These are phyloP conservation scores for Argya squamiceps DNA, from an alignment of 2,797 vertebrate species.

Conservation along the genomic window DNA sequence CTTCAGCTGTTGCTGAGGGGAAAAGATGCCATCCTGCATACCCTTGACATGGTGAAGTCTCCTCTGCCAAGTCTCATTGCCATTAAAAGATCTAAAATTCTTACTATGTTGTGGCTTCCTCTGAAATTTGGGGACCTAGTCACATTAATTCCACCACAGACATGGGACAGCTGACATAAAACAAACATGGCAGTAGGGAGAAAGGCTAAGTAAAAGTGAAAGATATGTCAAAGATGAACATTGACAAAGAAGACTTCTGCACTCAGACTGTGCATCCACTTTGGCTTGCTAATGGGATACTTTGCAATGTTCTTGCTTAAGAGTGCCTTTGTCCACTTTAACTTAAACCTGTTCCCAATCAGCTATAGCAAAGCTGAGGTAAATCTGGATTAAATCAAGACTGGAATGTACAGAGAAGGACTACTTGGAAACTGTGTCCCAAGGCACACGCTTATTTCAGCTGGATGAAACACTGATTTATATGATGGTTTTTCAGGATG, in stretches of 20 bases:
- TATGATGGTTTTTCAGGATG: neutral
- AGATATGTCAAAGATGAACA: neutral
- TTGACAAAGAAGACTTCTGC: neutral
- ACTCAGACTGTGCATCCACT: neutral
- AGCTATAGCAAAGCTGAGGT: neutral
- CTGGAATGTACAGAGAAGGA: neutral
- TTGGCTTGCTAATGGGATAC: neutral
- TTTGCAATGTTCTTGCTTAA: neutral
- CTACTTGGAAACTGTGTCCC: neutral
- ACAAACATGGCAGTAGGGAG: neutral
- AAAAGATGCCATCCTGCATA: neutral
- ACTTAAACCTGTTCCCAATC: neutral
- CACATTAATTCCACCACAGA: neutral
- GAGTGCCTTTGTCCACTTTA: neutral
- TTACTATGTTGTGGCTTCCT: neutral
- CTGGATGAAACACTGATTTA: conserved; percentile 5
- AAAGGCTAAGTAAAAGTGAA: neutral
- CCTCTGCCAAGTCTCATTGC: neutral
- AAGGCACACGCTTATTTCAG: neutral
- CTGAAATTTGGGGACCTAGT: neutral
- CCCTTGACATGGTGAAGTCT: neutral
- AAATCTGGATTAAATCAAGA: conserved; percentile 55
- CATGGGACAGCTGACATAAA: neutral
- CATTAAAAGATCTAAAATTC: neutral
- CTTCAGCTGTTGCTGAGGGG: neutral